A percentile compares a stretch with the other conserved stretches of the same genome.
Evolutionary conservation across 1,140 invertebrate species (phyloP).

Genomic region (Diorhabda sublineata): DNA sequence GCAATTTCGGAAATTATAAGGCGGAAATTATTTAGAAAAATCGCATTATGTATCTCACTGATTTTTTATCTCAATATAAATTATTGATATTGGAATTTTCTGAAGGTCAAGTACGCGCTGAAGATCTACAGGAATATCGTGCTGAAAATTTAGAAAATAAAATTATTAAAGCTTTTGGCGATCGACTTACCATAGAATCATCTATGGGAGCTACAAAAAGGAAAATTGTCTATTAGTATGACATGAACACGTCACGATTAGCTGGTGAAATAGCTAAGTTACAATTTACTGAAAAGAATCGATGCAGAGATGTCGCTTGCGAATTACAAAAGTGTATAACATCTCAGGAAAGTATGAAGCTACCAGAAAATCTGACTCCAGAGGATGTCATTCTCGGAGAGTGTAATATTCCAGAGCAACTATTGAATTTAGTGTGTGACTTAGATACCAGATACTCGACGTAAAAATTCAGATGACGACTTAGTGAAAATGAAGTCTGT

Average conservation of each 20-base stretch:
- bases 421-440: conserved; percentile 38
- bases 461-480: conserved; percentile 25
- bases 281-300: too few relatives aligned
- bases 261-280: too few relatives aligned
- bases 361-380: conserved; percentile 35
- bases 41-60: too few relatives aligned
- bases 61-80: background rate
- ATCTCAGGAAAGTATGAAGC: conserved; percentile 25
- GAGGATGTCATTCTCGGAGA: conserved; percentile 42
- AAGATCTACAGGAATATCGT: conserved; percentile 38
- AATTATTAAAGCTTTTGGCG: conserved; percentile 36
- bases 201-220: conserved; percentile 33
- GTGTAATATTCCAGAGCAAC: conserved; percentile 38
- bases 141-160: conserved; percentile 38
- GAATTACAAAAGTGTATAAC: conserved; percentile 37
- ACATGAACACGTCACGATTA: conserved; percentile 31
- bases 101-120: conserved; percentile 25
- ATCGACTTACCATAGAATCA: conserved; percentile 37
- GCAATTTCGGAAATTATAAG: too few relatives aligned
- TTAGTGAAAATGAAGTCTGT: conserved; percentile 39
- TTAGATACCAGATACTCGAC: conserved; percentile 27
- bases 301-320: conserved; percentile 34
- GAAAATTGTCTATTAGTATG: conserved; percentile 42
- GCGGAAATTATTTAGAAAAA: too few relatives aligned
- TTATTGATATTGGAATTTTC: conserved; percentile 14